Conservation (phyloP, 2,113 vertebrate species). For the Ictalurus punctatus region DNA sequence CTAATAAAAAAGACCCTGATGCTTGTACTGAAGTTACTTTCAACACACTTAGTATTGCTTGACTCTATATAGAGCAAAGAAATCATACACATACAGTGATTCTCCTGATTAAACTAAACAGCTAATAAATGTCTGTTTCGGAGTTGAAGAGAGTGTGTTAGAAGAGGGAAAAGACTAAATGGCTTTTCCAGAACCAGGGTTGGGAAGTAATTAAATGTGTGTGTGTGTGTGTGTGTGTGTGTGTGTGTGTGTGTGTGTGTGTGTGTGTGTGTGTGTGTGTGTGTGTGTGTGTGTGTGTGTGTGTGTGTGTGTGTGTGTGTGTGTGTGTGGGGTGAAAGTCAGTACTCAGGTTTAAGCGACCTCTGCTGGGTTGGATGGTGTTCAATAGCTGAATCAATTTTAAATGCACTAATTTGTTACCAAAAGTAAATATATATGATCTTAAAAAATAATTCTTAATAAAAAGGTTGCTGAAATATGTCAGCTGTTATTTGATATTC, state of each 20-base stretch:
- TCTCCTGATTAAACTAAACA: neutral
- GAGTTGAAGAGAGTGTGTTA: neutral
- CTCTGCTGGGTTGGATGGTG: neutral
- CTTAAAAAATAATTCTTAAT: neutral
- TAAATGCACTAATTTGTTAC: neutral
- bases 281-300: neutral
- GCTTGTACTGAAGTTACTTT: neutral
- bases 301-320: neutral
- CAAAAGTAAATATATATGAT: neutral
- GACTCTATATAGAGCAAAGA: neutral
- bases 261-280: neutral
- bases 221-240: neutral
- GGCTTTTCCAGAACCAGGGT: neutral
- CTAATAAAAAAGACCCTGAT: neutral
- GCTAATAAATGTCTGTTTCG: neutral
- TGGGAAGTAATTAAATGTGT: neutral
- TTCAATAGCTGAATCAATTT: neutral
- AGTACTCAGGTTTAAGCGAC: neutral
- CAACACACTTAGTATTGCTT: neutral
- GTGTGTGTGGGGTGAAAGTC: neutral
- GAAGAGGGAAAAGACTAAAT: neutral
- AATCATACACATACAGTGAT: neutral
- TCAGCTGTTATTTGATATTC: neutral
- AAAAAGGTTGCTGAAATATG: neutral
- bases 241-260: neutral